Base-by-base conservation (phyloP, 2,797 vertebrate species). In the Eulemur coronatus region DNA sequence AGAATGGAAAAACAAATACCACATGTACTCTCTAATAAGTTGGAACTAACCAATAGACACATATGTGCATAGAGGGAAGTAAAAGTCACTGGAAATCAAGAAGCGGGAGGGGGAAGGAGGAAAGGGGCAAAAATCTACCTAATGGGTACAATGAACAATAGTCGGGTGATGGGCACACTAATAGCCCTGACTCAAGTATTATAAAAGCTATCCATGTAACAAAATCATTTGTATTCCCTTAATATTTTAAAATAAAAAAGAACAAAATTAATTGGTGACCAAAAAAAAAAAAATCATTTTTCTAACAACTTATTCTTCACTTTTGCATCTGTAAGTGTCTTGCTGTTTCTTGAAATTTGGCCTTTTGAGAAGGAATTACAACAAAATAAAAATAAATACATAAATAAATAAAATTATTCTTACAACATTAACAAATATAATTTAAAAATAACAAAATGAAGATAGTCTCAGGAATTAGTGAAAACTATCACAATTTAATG, bases 371-470 rank as follows among this genome's bases (percentile, higher is more conserved):
- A 95, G 10, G 46, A 84, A 91, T 59, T 81, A 72, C 4, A 65
- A 33, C 5, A 52, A 69, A 20, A 85, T 61, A 41, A 70, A 82
- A 79, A 70, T 52, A 28, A 65, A 61, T 7, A 57, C 22, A 55
- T 24, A 5, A 46, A 61, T 73, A 17, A 24, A 28, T 14, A 35
- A 84, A 65, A 5, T 52, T 33, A 67, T 75, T n/a, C 28, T 86
- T 94, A 50, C 50, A 33, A 3, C 41, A 81, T 52, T 94, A 88
- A 89, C 81, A 4, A 85, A n/a, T 65, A 8, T 89, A 50, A n/a
- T 82, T 87, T 89, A 89, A 94, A 94, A 73, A 20, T 52, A 82
- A n/a, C 46, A 84, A 91, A 78, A 67, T 73, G 11, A 22, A 92
- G 30, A 96, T 61, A 50, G 18, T 63, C 61, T 81, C 57, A 82